These are phyloP conservation scores for Amaurobius ferox DNA, from an alignment of 2,888 invertebrate genomes.

Conservation along the genomic window DNA sequence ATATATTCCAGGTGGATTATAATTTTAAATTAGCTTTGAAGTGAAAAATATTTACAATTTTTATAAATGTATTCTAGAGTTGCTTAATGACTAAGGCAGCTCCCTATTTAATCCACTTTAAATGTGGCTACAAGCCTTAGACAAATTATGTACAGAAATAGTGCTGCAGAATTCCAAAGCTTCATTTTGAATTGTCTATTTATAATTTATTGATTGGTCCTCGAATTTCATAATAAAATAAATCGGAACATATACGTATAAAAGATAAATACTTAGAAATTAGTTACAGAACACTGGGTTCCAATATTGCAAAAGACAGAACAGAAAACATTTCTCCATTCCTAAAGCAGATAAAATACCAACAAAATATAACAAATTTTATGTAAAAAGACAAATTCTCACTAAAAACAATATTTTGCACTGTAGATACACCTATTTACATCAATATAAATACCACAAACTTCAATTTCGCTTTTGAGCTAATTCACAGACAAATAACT, in stretches of 20 bases:
- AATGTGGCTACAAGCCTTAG: background rate
- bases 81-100: too few relatives aligned
- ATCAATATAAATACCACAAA: conserved; percentile 13
- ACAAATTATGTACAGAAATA: background rate
- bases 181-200: background rate
- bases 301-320: conserved; percentile 1
- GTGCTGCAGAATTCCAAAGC: background rate
- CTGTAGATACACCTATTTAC: conserved; percentile 1
- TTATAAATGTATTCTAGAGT: too few relatives aligned
- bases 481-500: background rate
- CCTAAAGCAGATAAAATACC: conserved; percentile 3
- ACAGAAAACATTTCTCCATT: background rate
- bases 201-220: conserved; percentile 6
- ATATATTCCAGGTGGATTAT: too few relatives aligned
- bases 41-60: too few relatives aligned
- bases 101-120: too few relatives aligned
- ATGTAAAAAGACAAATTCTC: conserved; percentile 12
- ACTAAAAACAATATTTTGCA: background rate
- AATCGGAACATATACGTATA: background rate
- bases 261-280: background rate
- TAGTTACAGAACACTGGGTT: background rate
- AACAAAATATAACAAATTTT: conserved; percentile 10
- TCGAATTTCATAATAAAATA: background rate
- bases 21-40: too few relatives aligned
- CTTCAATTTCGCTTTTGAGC: background rate